Base-by-base conservation (phyloP, 2,888 invertebrate genomes). In the Agrochola litura region DNA sequence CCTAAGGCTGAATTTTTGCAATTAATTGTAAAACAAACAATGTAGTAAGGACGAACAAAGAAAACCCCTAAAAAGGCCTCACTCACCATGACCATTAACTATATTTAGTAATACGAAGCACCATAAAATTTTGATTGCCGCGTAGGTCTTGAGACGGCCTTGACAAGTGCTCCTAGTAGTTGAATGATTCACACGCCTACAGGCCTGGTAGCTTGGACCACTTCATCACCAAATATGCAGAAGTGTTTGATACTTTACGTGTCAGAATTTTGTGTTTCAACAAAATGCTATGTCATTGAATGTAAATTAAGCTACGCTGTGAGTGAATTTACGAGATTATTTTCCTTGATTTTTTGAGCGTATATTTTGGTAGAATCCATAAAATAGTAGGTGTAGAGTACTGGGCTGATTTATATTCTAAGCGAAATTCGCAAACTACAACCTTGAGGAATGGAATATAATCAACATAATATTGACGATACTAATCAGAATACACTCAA, bases 121-220 rank as follows among this genome's bases (percentile, higher is more conserved):
- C 86, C 79, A 89, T 91, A 92, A 91, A 90, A 88, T 84, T 88
- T 91, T 90, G 91, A 92, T 90, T 89, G 86, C 86, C 82, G 91
- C 89, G 90, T 91, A 91, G 92, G 89, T 89, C 86, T 89, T 69
- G 76, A 75, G 71, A 86, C 81, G 91, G 90, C 92, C 92, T 92
- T 92, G 89, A 70, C 66, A 66, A 82, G 71, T 77, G 66, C 78
- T 72, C 61, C 69, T 67, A 71, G 54, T 74, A 79, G 82, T 76
- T 73, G 71, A 72, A 72, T 90, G 90, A 90, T 80, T 91, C 92
- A 90, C 78, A 83, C 89, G 83, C 88, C 89, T 82, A 90, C 90
- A 82, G 75, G 72, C 81, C 82, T 69, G 75, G 75, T 84, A 84
- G 85, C 88, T 88, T 67, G 64, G 87, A 86, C 65, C 65, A 73